These are phyloP conservation scores for Coptotermes formosanus DNA, from an alignment of 1,140 invertebrate genomes.

Conservation along the genomic window DNA sequence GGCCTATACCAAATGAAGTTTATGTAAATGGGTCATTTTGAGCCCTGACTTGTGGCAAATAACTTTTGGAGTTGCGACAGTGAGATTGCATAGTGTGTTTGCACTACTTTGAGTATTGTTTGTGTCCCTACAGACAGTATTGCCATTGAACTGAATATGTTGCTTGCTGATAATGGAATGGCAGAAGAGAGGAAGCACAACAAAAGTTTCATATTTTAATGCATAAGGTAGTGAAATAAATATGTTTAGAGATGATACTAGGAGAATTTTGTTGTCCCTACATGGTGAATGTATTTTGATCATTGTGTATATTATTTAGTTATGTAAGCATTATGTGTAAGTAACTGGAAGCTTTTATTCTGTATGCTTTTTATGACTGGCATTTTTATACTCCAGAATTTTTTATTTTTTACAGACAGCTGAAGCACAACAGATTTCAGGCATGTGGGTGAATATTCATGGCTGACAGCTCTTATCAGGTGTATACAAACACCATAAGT, in stretches of 20 bases:
- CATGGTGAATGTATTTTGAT: conserved; percentile 6
- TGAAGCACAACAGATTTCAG: neutral
- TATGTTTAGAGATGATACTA: neutral
- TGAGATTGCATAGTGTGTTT: neutral
- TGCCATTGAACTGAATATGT: too few relatives aligned
- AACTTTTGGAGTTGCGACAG: neutral
- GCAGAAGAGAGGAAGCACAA: neutral
- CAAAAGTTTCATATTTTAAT: neutral
- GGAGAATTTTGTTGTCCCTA: neutral
- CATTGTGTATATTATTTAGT: neutral
- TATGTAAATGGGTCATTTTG: neutral
- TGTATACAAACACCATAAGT: neutral
- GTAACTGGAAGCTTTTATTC: neutral
- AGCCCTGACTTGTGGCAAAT: neutral
- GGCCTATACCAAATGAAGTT: neutral
- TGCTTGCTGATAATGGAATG: too few relatives aligned
- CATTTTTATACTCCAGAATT: neutral
- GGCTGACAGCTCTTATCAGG: neutral
- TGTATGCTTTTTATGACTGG: conserved; percentile 3
- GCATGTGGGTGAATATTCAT: neutral
- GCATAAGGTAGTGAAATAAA: neutral
- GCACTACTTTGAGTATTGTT: neutral
- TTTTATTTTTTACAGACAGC: neutral
- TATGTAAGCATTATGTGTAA: neutral
- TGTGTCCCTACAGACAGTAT: neutral